phyloP scores from a whole-genome alignment of 2,113 vertebrate species.

The Grammomys dolichurus region DNA sequence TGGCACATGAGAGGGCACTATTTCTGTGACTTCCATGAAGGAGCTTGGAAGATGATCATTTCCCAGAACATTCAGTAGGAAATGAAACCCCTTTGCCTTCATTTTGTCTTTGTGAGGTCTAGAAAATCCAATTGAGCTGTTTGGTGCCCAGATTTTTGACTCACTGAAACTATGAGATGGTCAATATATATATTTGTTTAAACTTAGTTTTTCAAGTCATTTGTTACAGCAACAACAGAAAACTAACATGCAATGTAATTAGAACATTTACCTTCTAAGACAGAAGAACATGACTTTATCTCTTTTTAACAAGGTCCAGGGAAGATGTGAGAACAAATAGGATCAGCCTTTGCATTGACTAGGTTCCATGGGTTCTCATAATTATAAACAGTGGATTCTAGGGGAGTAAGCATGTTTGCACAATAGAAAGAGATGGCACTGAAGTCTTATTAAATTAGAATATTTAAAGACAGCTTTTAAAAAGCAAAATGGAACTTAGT shows the following conservation, averaged over 20 bases:
- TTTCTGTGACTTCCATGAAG: neutral
- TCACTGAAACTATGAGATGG: neutral
- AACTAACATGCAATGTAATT: neutral
- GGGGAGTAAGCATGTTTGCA: neutral
- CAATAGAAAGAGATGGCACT: neutral
- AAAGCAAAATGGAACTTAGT: neutral
- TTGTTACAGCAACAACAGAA: conserved; percentile 3
- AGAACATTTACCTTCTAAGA: neutral
- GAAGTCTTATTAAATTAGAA: conserved; percentile 32
- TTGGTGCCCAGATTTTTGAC: neutral
- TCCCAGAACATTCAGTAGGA: neutral
- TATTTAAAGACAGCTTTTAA: conserved; percentile 18
- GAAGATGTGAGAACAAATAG: neutral
- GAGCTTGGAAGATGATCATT: conserved; percentile 7
- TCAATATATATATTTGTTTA: neutral
- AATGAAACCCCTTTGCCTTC: neutral
- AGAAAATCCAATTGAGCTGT: neutral
- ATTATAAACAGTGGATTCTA: neutral
- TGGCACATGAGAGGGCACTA: neutral
- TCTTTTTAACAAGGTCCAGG: neutral
- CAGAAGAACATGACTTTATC: neutral
- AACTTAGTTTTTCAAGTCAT: conserved; percentile 30
- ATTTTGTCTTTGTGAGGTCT: conserved; percentile 16
- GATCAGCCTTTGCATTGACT: neutral
- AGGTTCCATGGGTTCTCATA: neutral